phyloP scores from a whole-genome alignment of 2,888 invertebrate genomes.

The Drosophila testacea region DNA sequence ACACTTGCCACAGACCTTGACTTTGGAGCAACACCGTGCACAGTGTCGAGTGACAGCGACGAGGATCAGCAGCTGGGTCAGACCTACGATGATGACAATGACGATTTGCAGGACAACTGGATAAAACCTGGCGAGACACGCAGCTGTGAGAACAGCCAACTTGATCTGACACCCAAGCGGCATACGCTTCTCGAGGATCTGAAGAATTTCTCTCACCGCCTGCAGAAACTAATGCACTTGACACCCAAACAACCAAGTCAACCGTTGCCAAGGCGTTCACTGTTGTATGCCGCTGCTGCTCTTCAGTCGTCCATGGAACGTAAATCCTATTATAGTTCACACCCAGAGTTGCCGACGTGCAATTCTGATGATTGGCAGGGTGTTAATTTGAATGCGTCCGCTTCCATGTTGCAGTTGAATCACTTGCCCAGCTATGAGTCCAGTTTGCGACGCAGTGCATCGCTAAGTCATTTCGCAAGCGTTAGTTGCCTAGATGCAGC shows the following conservation, averaged over 20 bases:
- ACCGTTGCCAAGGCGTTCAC: constrained; percentile 27
- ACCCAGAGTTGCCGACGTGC: constrained; percentile 77
- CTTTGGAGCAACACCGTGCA: constrained; percentile 25
- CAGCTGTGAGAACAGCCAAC: constrained; percentile 79
- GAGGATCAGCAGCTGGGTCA: constrained; percentile 46
- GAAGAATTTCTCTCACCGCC: constrained; percentile 75
- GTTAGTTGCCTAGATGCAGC: constrained; percentile 33
- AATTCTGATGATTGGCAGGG: constrained; percentile 32
- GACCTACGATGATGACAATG: constrained; percentile 43
- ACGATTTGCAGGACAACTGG: constrained; percentile 77
- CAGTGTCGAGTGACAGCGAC: constrained; percentile 43
- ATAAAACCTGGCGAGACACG: constrained; percentile 82
- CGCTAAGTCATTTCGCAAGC: constrained; percentile 43
- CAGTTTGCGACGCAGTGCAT: constrained; percentile 46
- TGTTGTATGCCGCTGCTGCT: constrained; percentile 40
- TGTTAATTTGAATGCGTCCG: constrained; percentile 40
- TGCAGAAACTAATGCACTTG: constrained; percentile 70
- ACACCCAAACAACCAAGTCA: constrained; percentile 24
- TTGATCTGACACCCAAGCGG: constrained; percentile 63
- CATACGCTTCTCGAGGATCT: constrained; percentile 79
- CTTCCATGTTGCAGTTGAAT: constrained; percentile 66
- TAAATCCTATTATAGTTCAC: constrained; percentile 80
- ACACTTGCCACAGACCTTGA: constrained; percentile 52
- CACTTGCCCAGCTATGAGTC: constrained; percentile 58
- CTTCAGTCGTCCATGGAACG: constrained; percentile 56